A percentile compares a stretch with the other conserved stretches of the same genome.
Evolutionary conservation across 2,888 invertebrate species (phyloP).

Genomic region (Cinara cedri): DNA sequence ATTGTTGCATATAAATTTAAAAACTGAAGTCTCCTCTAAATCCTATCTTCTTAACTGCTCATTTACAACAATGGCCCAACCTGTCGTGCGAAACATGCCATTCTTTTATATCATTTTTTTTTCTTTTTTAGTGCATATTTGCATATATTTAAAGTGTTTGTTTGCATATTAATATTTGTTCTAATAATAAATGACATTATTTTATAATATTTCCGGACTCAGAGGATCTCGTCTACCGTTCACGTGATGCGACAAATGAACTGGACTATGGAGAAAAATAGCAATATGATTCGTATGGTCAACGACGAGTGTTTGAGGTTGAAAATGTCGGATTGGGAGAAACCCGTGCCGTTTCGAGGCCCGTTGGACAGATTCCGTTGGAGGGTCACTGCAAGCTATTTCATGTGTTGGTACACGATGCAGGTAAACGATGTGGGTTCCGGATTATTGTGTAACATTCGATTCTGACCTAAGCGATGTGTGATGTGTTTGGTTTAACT

Average conservation of each 20-base stretch:
- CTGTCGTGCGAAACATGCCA: too few species aligned
- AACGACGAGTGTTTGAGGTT: slow-evolving; percentile 66
- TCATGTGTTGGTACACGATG: slow-evolving; percentile 74
- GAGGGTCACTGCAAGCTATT: slow-evolving; percentile 71
- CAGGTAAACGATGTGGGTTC: slow-evolving; percentile 62
- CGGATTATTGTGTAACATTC: not conserved
- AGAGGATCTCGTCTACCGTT: slow-evolving; percentile 64
- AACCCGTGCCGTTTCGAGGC: slow-evolving; percentile 64
- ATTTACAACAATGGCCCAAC: too few species aligned
- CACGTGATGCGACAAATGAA: slow-evolving; percentile 65
- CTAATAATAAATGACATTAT: too few species aligned
- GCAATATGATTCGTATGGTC: slow-evolving; percentile 63
- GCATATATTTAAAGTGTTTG: too few species aligned
- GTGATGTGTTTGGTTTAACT: too few species aligned
- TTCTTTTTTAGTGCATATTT: too few species aligned
- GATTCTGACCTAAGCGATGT: too few species aligned
- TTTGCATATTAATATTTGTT: too few species aligned
- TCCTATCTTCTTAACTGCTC: too few species aligned
- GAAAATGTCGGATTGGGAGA: slow-evolving; percentile 64
- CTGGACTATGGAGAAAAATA: slow-evolving; percentile 63
- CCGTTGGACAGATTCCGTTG: slow-evolving; percentile 68
- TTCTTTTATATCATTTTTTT: too few species aligned
- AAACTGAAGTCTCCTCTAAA: too few species aligned
- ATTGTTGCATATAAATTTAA: too few species aligned
- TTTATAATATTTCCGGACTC: not conserved